Conservation (phyloP, 2,113 vertebrate species). For the Peromyscus californicus region DNA sequence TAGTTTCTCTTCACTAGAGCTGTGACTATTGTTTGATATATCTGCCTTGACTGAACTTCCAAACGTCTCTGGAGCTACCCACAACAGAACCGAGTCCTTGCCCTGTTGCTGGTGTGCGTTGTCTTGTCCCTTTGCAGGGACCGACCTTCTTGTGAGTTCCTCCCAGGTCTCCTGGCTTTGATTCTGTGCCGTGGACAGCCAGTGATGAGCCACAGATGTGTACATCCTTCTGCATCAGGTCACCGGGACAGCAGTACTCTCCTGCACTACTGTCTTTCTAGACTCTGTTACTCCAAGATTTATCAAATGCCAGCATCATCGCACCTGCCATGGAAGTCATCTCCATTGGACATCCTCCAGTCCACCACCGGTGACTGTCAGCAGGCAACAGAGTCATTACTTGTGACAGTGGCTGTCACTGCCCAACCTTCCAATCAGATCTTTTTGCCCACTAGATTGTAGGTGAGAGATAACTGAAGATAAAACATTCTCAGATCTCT, state of each 20-base stretch:
- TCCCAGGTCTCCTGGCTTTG: not conserved
- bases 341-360: not conserved
- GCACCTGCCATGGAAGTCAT: not conserved
- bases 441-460: not conserved
- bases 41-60: not conserved
- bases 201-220: not conserved
- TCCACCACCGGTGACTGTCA: not conserved
- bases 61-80: not conserved
- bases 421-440: not conserved
- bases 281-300: not conserved
- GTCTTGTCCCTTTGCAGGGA: no score
- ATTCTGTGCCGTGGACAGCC: not conserved
- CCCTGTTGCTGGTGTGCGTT: not conserved
- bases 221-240: not conserved
- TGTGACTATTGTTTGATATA: not conserved
- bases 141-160: not conserved
- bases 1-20: not conserved
- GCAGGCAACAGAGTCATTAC: not conserved
- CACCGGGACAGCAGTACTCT: not conserved
- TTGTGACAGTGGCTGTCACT: not conserved
- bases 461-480: no score
- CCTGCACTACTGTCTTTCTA: fast-evolving
- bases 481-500: not conserved
- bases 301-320: not conserved
- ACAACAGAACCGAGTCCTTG: not conserved